A percentile compares a stretch with the other conserved stretches of the same genome.
Conservation (phyloP, 1,140 invertebrate genomes). For the Spodoptera frugiperda region DNA sequence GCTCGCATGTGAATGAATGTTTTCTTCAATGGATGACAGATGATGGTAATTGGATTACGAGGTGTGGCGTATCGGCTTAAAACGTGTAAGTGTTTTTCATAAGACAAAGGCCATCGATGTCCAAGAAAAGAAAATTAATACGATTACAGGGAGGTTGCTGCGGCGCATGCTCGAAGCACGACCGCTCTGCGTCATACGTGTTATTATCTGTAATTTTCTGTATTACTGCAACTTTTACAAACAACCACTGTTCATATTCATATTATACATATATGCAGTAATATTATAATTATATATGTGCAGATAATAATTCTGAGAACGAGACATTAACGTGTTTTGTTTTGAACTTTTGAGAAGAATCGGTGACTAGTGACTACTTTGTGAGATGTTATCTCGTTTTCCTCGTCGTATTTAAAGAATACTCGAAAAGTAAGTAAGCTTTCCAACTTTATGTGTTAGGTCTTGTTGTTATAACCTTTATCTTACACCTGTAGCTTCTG, state of each 20-base stretch:
- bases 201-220: slow-evolving; percentile 51
- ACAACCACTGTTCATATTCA: not conserved
- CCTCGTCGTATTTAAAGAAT: too few species aligned
- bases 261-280: not conserved
- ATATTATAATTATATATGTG: too few species aligned
- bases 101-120: slow-evolving; percentile 22
- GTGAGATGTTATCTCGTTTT: too few species aligned
- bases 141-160: slow-evolving; percentile 55
- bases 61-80: slow-evolving; percentile 10
- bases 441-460: too few species aligned
- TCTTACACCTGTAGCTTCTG: slow-evolving; percentile 11
- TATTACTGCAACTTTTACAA: slow-evolving; percentile 18
- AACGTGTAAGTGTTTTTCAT: slow-evolving; percentile 22
- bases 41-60: slow-evolving; percentile 8
- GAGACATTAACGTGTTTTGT: too few species aligned
- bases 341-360: too few species aligned
- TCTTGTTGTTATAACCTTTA: not conserved
- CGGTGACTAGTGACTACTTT: too few species aligned
- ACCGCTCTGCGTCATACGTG: slow-evolving; percentile 68
- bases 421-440: too few species aligned
- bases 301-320: too few species aligned
- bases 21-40: slow-evolving; percentile 27
- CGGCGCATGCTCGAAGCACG: slow-evolving; percentile 63
- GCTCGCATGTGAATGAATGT: slow-evolving; percentile 17
- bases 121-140: slow-evolving; percentile 58